Conservation (phyloP, 2,888 invertebrate genomes). For the Lycia hirtaria region DNA sequence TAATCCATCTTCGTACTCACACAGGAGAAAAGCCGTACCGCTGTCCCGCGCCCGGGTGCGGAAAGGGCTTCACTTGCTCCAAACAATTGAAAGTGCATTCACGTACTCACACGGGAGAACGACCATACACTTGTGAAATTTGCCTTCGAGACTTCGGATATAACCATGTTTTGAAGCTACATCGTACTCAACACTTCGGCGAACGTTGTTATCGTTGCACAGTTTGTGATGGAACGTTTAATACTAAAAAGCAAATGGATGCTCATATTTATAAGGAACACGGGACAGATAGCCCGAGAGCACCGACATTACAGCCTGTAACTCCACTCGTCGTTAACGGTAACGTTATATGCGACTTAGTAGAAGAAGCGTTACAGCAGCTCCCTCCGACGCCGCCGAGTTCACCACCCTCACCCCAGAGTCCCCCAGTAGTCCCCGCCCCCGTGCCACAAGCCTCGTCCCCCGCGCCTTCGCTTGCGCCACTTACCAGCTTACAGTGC, state of each 20-base stretch:
- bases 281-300: slow-evolving; percentile 81
- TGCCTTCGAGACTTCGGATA: slow-evolving; percentile 96
- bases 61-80: slow-evolving; percentile 96
- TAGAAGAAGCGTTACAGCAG: slow-evolving; percentile 78
- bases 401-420: slow-evolving; percentile 80
- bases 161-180: slow-evolving; percentile 95
- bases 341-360: slow-evolving; percentile 76
- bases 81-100: slow-evolving; percentile 97
- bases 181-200: slow-evolving; percentile 95
- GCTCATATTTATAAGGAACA: slow-evolving; percentile 89
- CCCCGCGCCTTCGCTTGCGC: slow-evolving; percentile 62
- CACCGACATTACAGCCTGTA: slow-evolving; percentile 57
- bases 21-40: slow-evolving; percentile 95
- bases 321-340: slow-evolving; percentile 64
- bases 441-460: slow-evolving; percentile 45
- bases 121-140: slow-evolving; percentile 96
- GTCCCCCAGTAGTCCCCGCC: slow-evolving; percentile 68
- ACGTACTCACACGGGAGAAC: slow-evolving; percentile 95
- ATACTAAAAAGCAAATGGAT: slow-evolving; percentile 96
- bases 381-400: slow-evolving; percentile 86
- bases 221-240: slow-evolving; percentile 95
- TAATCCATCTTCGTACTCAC: slow-evolving; percentile 95
- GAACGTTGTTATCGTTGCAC: slow-evolving; percentile 97
- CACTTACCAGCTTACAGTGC: slow-evolving; percentile 64
- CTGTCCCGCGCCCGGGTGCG: slow-evolving; percentile 92